Base-by-base conservation (phyloP, 2,888 invertebrate genomes). In the Dolomedes plantarius region DNA sequence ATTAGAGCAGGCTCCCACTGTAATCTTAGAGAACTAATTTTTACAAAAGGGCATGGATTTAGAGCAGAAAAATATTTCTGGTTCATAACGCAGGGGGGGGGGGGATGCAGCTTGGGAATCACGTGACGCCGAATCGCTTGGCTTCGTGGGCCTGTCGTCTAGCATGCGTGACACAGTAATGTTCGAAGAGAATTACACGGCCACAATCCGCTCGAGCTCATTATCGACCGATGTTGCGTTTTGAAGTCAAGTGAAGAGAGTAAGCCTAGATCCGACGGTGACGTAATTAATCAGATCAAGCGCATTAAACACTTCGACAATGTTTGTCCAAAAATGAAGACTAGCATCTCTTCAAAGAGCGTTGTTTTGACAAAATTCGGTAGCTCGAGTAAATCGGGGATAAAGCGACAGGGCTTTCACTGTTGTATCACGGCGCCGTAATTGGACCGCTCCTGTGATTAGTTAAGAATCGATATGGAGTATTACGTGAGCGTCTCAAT, bases 181-280 rank as follows among this genome's bases (percentile, higher is more conserved):
- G 56, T 56, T 56, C 23, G 16, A 23, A 23, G 11, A 19, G 56
- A 56, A 56, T 56, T 56, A 56, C 56, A 56, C 56, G 56, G 23
- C 56, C 56, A 56, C 56, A 56, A 56, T 56, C 56, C 23, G 19
- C 23, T 56, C 23, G n/a, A 2, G 23, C 11, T 56, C 56, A 11
- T 56, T 56, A 56, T 56, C 23, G 56, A 23, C 11, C 56, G 23
- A 56, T 56, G 56, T 56, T 56, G 56, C 56, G 56, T 56, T 56
- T 56, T 1, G 56, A 56, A 56, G 56, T 23, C 56, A 56, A 56
- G 56, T 56, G 56, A 56, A 56, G 56, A 56, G 56, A 56, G 56
- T 23, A 56, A 23, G 19, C 56, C 56, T 11, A 23, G 23, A 56
- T 56, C 56, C 56, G 23, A 23, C 56, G 23, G 11, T 56, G 56